phyloP scores from a whole-genome alignment of 2,888 invertebrate species.

The Ernsta delagoae region DNA sequence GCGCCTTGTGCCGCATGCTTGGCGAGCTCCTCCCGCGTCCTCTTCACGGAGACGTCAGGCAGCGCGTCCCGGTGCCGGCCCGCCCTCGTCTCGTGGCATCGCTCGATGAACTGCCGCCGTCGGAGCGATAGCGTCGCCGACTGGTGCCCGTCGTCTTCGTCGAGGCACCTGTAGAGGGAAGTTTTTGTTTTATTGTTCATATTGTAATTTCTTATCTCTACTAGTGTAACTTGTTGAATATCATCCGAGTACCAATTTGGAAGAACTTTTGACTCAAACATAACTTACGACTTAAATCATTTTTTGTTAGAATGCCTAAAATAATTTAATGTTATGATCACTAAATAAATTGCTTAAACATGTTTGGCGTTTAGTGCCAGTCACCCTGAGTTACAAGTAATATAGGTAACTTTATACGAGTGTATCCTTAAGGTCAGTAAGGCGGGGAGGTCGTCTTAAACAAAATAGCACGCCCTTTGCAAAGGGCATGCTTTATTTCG shows the following conservation, averaged over 20 bases:
- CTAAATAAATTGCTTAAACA: too few relatives aligned
- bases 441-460: constrained; percentile 14
- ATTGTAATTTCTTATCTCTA: too few relatives aligned
- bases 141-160: constrained; percentile 65
- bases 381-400: too few relatives aligned
- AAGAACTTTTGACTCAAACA: too few relatives aligned
- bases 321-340: too few relatives aligned
- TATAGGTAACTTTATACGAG: constrained; percentile 17
- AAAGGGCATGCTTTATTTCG: constrained; percentile 22
- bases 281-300: too few relatives aligned
- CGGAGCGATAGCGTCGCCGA: constrained; percentile 67
- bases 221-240: too few relatives aligned
- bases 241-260: too few relatives aligned
- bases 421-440: constrained; percentile 12
- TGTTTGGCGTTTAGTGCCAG: too few relatives aligned
- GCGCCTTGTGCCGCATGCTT: constrained; percentile 75
- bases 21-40: constrained; percentile 72
- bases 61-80: constrained; percentile 63
- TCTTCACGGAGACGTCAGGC: constrained; percentile 71
- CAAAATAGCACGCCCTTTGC: constrained; percentile 20
- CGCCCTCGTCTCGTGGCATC: constrained; percentile 75
- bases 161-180: constrained; percentile 64
- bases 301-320: too few relatives aligned
- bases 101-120: constrained; percentile 76
- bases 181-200: too few relatives aligned